Base-by-base conservation (phyloP, 2,113 vertebrate genomes). In the Oenanthe oenanthe region DNA sequence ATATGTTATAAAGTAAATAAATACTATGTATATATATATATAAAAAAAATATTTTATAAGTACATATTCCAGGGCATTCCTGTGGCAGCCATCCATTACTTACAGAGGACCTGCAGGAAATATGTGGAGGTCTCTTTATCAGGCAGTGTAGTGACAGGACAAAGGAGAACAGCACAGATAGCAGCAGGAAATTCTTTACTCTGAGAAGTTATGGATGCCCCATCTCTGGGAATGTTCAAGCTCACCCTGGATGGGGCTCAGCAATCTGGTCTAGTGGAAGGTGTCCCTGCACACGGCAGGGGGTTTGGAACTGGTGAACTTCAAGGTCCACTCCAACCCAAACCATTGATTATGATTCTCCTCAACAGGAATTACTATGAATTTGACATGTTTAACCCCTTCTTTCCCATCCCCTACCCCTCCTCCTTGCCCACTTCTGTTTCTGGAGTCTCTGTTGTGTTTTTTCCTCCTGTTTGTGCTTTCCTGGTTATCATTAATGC, bases 131-230 rank as follows among this genome's bases (percentile, higher is more conserved):
- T 8, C 10, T 6, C 11, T 57, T 42, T 31, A 13, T 18, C 11
- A 28, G n/a, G 10, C 12, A 47, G 9, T 45, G 14, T 18, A 40
- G 14, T 8, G 29, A n/a, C 13, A 76, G 31, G 11, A 21, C 1
- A 1, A 76, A 12, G 29, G 14, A 13, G 43, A 80, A 34, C 1
- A 13, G 4, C 7, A 50, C 2, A 8, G 10, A 3, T 0, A 18
- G 29, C 1, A 62, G 5, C 26, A 71, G 51, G 19, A 47, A 24
- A 13, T 47, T 66, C 6, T 66, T 71, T 6, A 3, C 21, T 17
- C 1, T 32, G 53, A 58, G 34, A 48, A 25, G 24, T 0, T 68
- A 3, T 58, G 31, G 13, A 2, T 73, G 15, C 1, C 9, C 12
- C 26, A 11, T 34, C 8, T 7, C 43, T 63, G 60, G 40, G 3